These are phyloP conservation scores for Drosophila testacea DNA, from an alignment of 2,888 invertebrate genomes.

Conservation along the genomic window DNA sequence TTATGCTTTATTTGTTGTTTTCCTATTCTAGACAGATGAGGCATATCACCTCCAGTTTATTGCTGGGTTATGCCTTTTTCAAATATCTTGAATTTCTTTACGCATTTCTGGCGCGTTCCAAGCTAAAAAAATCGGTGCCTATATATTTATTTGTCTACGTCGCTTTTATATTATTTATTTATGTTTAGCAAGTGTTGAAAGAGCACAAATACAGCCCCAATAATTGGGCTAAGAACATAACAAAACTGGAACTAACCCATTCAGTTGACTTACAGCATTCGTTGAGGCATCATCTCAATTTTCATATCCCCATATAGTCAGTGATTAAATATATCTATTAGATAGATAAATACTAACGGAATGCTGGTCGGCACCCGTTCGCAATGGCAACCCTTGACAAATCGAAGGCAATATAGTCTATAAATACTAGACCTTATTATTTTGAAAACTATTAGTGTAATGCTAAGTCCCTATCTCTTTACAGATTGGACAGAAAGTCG, in stretches of 20 bases:
- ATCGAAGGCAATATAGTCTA: constrained; percentile 61
- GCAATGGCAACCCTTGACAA: constrained; percentile 71
- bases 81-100: constrained; percentile 28
- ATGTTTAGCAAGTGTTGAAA: constrained; percentile 74
- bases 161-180: constrained; percentile 74
- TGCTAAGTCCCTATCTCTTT: constrained; percentile 39
- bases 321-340: constrained; percentile 17
- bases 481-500: constrained; percentile 94
- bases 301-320: constrained; percentile 1
- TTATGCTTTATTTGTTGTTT: constrained; percentile 51
- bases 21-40: constrained; percentile 13
- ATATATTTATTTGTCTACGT: constrained; percentile 72
- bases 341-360: constrained; percentile 16
- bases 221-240: constrained; percentile 60
- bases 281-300: constrained; percentile 53
- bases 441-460: neutral
- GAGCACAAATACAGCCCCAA: constrained; percentile 50
- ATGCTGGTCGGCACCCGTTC: constrained; percentile 69
- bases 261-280: constrained; percentile 79
- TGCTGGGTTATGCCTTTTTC: constrained; percentile 28
- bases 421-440: neutral
- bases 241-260: constrained; percentile 53
- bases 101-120: constrained; percentile 34
- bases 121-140: constrained; percentile 46
- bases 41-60: constrained; percentile 52